Evolutionary conservation across 2,113 vertebrate species (phyloP).

Genomic region (Spermophilus dauricus): DNA sequence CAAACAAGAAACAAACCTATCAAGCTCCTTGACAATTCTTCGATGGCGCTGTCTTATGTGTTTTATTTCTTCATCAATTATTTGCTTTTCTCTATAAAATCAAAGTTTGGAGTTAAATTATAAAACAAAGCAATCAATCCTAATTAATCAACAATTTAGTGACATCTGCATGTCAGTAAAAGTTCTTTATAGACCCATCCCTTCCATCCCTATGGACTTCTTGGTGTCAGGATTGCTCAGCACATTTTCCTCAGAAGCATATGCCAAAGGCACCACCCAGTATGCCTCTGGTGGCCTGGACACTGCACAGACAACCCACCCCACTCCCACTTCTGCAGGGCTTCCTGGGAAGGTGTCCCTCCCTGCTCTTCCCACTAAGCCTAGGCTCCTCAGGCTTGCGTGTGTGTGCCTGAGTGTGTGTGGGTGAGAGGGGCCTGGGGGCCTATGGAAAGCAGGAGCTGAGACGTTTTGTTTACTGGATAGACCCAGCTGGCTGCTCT

Average conservation of each 20-base stretch:
- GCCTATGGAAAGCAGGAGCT: neutral
- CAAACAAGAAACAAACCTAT: conserved; percentile 76
- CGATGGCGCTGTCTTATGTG: conserved; percentile 77
- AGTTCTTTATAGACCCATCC: neutral
- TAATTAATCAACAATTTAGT: neutral
- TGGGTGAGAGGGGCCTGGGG: no score
- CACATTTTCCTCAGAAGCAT: neutral
- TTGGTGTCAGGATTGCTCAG: neutral
- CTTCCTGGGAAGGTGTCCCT: neutral
- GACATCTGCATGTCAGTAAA: neutral
- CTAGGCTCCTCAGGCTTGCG: neutral
- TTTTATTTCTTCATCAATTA: conserved; percentile 75
- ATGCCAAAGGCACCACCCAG: neutral
- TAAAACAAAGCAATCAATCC: conserved; percentile 29
- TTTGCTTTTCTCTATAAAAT: conserved; percentile 79
- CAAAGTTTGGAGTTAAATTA: conserved; percentile 67
- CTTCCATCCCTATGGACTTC: neutral
- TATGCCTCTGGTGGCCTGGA: neutral
- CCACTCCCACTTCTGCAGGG: neutral
- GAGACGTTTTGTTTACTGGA: neutral
- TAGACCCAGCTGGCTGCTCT: neutral
- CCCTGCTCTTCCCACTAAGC: neutral
- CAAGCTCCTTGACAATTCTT: conserved; percentile 78
- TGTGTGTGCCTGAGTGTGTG: neutral
- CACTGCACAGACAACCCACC: no score